phyloP scores from a whole-genome alignment of 2,113 vertebrate species.

The Cinclus mexicanus region DNA sequence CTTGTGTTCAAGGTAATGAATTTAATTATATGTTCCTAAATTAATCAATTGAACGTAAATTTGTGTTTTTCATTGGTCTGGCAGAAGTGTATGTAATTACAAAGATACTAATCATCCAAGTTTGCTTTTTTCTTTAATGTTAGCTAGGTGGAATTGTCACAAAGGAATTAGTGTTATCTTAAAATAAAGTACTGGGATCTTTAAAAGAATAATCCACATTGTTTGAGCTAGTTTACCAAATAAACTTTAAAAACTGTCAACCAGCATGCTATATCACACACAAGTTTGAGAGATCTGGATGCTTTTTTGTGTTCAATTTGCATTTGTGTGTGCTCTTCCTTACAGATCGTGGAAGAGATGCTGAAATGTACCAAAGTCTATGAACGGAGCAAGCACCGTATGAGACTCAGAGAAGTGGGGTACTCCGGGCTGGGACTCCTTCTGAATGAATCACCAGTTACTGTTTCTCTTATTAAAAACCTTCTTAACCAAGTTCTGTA shows the following conservation, averaged over 20 bases:
- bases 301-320: neutral
- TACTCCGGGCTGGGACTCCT: constrained; percentile 93
- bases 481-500: constrained; percentile 91
- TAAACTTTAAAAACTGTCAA: neutral
- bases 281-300: neutral
- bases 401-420: constrained; percentile 90
- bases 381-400: constrained; percentile 91
- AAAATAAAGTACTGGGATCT: neutral
- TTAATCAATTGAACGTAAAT: neutral
- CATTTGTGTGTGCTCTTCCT: neutral
- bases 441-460: constrained; percentile 84
- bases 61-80: neutral
- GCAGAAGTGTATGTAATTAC: neutral
- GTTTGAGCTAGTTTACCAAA: neutral
- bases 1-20: constrained; percentile 90
- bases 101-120: neutral
- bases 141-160: neutral
- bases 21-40: neutral
- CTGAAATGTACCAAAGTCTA: constrained; percentile 94
- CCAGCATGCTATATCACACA: neutral
- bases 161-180: neutral
- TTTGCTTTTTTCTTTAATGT: neutral
- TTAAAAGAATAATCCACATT: neutral
- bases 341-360: constrained; percentile 92
- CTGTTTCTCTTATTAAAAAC: constrained; percentile 84